Base-by-base conservation (phyloP, 2,113 vertebrate genomes). In the Chaenogobius annularis region DNA sequence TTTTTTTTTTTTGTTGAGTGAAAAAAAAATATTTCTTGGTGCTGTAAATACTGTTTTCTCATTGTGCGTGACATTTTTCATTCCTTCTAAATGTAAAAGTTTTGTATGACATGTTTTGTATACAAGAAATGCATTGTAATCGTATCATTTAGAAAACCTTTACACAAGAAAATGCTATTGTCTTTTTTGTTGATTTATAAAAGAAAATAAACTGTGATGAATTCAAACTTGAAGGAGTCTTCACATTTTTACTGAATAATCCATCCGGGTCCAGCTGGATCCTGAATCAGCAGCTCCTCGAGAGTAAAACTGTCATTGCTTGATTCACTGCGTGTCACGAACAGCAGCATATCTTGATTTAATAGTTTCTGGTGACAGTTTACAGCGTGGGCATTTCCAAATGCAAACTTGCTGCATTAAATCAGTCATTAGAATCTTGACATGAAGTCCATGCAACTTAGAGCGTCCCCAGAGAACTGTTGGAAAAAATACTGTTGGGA, bases 21-120 rank as follows among this genome's bases (percentile, higher is more conserved):
- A 52, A n/a, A 15, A 35, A 17, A 59, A 35, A 35, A 35, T 15
- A 2, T 63, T 66, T 47, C 62, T 40, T 52, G 44, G 61, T 67
- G 63, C 74, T 74, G 62, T 59, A 50, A 46, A 17, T 48, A 69
- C 61, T 12, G 48, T 40, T 35, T 47, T 52, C 68, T 62, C 61
- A 63, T 40, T 52, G 43, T 75, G 35, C 50, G 59, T 59, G 68
- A 62, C 10, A 68, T 54, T 54, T 69, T 26, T 48, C 67, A 69
- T 69, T 72, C n/a, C 78, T 54, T 50, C 55, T 90, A 78, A 47
- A 66, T 63, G 61, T 63, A 83, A 87, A 83, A 68, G 83, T 90
- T 94, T 93, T 92, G 89, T 93, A 93, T 72, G 68, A 88, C 69
- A 84, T 81, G 93, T 93, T 93, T 85, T 91, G 92, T 40, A 40